Evolutionary conservation across 2,797 vertebrate species (phyloP).

Genomic region (Darevskia nairensis): DNA sequence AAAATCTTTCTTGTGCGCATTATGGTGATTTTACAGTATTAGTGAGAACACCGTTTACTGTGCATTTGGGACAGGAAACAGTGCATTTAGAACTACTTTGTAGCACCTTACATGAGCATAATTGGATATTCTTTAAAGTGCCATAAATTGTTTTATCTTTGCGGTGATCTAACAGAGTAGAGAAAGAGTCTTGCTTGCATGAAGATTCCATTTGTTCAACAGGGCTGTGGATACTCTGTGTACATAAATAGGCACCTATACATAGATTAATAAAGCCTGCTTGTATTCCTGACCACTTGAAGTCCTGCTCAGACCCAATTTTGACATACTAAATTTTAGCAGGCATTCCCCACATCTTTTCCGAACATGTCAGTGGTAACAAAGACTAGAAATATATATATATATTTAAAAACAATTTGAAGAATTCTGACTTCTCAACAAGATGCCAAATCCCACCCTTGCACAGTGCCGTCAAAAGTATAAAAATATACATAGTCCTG

Average conservation of each 20-base stretch:
- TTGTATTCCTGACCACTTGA: background rate
- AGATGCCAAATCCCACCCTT: background rate
- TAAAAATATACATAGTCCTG: background rate
- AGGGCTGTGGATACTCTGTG: background rate
- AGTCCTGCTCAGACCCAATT: background rate
- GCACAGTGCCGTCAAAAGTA: background rate
- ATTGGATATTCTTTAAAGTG: conserved; percentile 62
- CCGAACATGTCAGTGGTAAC: background rate
- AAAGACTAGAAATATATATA: background rate
- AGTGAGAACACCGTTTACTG: conserved; percentile 53
- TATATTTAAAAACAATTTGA: background rate
- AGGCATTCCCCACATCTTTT: background rate
- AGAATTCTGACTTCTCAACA: background rate
- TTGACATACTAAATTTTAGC: background rate
- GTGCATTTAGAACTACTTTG: conserved; percentile 49
- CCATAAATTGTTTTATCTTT: conserved; percentile 38
- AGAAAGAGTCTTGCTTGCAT: background rate
- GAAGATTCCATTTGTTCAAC: background rate
- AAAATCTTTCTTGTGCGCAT: conserved; percentile 58
- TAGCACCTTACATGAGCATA: conserved; percentile 74
- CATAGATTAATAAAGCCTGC: background rate
- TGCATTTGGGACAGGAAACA: conserved; percentile 48
- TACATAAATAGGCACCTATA: background rate
- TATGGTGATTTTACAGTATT: conserved; percentile 54
- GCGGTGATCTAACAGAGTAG: conserved; percentile 6